These are phyloP conservation scores for Anadara kagoshimensis DNA, from an alignment of 1,140 invertebrate genomes.

Conservation along the genomic window DNA sequence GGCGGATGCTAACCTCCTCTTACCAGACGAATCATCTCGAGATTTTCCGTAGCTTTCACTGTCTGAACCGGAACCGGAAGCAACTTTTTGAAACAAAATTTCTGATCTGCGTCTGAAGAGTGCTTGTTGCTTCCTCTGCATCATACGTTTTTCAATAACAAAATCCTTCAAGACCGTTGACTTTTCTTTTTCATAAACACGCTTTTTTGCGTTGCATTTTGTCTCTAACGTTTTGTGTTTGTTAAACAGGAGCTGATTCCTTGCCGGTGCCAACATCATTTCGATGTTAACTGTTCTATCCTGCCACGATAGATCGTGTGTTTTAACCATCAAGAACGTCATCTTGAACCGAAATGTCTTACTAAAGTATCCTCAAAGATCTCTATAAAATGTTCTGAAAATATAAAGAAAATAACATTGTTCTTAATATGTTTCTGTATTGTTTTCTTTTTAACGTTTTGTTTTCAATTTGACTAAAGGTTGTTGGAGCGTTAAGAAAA, in stretches of 20 bases:
- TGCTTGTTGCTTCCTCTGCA: conserved; percentile 42
- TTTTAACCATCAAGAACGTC: conserved; percentile 55
- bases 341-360: conserved; percentile 14
- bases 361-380: too few relatives aligned
- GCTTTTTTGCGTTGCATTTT: conserved; percentile 41
- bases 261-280: conserved; percentile 49
- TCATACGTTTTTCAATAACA: conserved; percentile 44
- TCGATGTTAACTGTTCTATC: conserved; percentile 59
- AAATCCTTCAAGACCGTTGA: conserved; percentile 46
- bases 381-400: too few relatives aligned
- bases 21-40: too few relatives aligned
- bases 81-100: conserved; percentile 11
- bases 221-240: conserved; percentile 56
- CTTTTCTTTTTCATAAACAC: conserved; percentile 47
- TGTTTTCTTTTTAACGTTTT: too few relatives aligned
- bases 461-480: too few relatives aligned
- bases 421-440: too few relatives aligned
- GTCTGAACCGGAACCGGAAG: too few relatives aligned
- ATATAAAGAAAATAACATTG: too few relatives aligned
- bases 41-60: too few relatives aligned
- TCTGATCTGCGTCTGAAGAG: conserved; percentile 30
- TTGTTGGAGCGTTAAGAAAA: too few relatives aligned
- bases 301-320: conserved; percentile 55
- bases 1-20: too few relatives aligned
- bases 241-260: conserved; percentile 50